Evolutionary conservation across 2,888 invertebrate species (phyloP), one percentile per base, ranked within the genome.

Genomic region (Odontocerum albicorne): DNA sequence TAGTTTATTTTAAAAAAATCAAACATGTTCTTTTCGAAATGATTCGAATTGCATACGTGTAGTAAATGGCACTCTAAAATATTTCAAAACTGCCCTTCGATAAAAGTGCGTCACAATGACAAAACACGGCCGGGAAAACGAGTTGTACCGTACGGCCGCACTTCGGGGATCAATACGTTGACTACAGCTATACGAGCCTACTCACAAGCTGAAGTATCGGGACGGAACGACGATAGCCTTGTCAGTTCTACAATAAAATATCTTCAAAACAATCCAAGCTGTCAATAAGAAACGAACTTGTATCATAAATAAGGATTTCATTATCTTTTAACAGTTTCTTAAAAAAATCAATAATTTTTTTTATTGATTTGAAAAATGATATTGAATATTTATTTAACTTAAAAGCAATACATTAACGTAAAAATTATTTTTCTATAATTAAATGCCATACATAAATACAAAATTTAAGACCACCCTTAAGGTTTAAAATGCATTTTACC

Each of bases 161-260:
- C 43, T 27, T 43, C 3, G 17, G 20, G 44, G 42, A 51, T 51
- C 51, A 33, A 51, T 51, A 51, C 43, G 19, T 21, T 38, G 21
- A 16, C 19, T 6, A 10, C 19, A 8, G 6, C 16, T 12, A 17
- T 36, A 36, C 36, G 2, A 2, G 17, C 16, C 7, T 27, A 15
- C n/a, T 3, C 4, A 33, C 17, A 4, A 1, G 7, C 6, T 7
- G 10, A 7, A 27, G 27, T 27, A 27, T 10, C 27, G 27, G 27
- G 6, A 10, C 10, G 10, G 10, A 27, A 27, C 4, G 27, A 10
- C 27, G 6, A 7, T 4, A 7, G n/a, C n/a, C n/a, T n/a, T n/a
- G n/a, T n/a, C n/a, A n/a, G n/a, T n/a, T n/a, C n/a, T n/a, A n/a
- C n/a, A n/a, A n/a, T n/a, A n/a, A n/a, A n/a, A n/a, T n/a, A n/a